Conservation (phyloP, 2,797 vertebrate genomes). For the Alosa sapidissima region DNA sequence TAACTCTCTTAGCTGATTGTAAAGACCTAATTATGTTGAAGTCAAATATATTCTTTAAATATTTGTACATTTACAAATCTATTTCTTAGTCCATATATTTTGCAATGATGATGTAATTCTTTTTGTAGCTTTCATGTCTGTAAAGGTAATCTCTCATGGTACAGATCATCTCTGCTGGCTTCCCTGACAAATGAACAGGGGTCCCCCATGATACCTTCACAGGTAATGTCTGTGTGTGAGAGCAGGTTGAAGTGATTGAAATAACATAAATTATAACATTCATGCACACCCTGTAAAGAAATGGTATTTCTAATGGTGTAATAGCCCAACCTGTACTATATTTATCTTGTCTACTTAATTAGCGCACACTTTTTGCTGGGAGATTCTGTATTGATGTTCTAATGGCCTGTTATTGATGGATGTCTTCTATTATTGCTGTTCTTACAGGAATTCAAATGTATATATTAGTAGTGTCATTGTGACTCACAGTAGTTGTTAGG, state of each 20-base stretch:
- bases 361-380: background rate
- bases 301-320: background rate
- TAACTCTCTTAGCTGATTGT: background rate
- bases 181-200: background rate
- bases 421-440: background rate
- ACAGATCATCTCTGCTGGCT: background rate
- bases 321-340: background rate
- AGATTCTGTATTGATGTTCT: background rate
- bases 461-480: background rate
- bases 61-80: background rate
- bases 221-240: background rate
- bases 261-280: constrained; percentile 7
- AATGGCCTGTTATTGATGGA: background rate
- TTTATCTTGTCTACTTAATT: background rate
- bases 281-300: background rate
- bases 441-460: background rate
- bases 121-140: background rate
- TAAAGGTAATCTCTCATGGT: background rate
- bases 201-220: background rate
- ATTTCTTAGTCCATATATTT: background rate
- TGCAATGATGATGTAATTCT: background rate
- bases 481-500: background rate
- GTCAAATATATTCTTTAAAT: background rate
- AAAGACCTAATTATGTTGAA: background rate
- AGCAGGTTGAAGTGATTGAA: background rate